These are phyloP conservation scores for Galaxea fascicularis DNA, from an alignment of 92 coral and sea anemone genomes.

Conservation along the genomic window DNA sequence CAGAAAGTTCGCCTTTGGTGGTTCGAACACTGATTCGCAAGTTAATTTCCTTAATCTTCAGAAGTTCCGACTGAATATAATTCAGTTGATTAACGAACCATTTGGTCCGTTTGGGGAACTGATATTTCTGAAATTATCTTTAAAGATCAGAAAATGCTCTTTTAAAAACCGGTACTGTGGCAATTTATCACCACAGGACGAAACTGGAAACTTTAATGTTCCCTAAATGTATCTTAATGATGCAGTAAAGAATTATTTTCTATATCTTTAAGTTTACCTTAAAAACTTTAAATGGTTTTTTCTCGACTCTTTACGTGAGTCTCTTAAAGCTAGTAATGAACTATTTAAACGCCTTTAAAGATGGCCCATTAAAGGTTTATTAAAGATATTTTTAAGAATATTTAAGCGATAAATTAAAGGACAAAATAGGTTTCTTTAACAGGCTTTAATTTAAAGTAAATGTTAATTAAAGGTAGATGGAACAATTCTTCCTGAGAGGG, in stretches of 20 bases:
- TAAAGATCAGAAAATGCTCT: too few species aligned
- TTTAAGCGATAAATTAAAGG: slow-evolving; percentile 2
- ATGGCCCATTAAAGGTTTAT: neutral
- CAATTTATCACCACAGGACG: too few species aligned
- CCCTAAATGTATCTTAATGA: slow-evolving; percentile 14
- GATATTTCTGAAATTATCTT: too few species aligned
- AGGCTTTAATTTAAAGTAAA: neutral
- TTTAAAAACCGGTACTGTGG: too few species aligned
- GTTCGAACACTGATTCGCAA: too few species aligned
- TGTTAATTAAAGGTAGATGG: neutral
- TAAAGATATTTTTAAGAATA: slow-evolving; percentile 1
- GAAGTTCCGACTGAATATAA: too few species aligned
- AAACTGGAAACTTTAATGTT: slow-evolving; percentile 10
- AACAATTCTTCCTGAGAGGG: neutral
- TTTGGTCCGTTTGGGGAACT: too few species aligned
- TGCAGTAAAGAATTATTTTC: slow-evolving; percentile 17
- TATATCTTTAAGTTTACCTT: slow-evolving; percentile 12
- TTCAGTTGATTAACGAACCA: too few species aligned
- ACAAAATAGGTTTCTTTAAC: neutral
- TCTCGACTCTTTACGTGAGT: neutral
- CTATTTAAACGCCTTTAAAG: slow-evolving; percentile 7
- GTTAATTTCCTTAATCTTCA: too few species aligned
- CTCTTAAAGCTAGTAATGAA: slow-evolving; percentile 8
- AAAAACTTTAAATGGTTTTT: neutral
- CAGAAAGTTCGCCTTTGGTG: too few species aligned